Evolutionary conservation across 2,888 invertebrate genomes (phyloP), one percentile per base, ranked within the genome.

Genomic region (Papilio elwesi): DNA sequence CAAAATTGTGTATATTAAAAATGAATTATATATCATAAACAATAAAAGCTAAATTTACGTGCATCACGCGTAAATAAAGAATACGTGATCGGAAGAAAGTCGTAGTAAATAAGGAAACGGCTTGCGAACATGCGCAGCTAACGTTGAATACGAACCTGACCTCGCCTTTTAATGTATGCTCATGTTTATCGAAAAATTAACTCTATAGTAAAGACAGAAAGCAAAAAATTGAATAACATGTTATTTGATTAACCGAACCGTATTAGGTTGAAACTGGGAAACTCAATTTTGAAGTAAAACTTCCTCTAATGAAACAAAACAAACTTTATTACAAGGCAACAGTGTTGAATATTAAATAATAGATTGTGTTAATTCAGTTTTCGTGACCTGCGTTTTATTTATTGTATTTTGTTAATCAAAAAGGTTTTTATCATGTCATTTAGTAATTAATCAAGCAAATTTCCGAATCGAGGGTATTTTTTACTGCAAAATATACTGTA

Each of bases 21-120:
- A 70, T 38, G 63, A 13, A 38, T n/a, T 43, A 51, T 59, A 62
- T 38, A 12, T 15, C 2, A 38, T 38, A 38, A 8, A 11, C 47
- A 11, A 52, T 52, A 52, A 15, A 62, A 1, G 26, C 6, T 57
- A 57, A 7, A 36, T 11, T 57, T 36, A 36, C 13, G 0, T 36
- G 16, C 12, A 55, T 7, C 5, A 43, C 51, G 51, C 6, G 7
- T n/a, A n/a, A 13, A n/a, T n/a, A 26, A 49, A 57, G 26, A 47
- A 53, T 63, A 53, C 63, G 64, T 70, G 64, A 7, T 64, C 49
- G 65, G 52, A 71, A 71, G 48, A 65, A 66, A 55, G 48, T 66
- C 6, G n/a, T n/a, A 38, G 38, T 57, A 71, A 48, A 71, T 66
- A 66, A 71, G 66, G 57, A 66, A 71, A 49, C 57, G 53, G 53